Evolutionary conservation across 1,140 invertebrate genomes (phyloP), one percentile per base, ranked within the genome.

Genomic region (Bombus turneri): DNA sequence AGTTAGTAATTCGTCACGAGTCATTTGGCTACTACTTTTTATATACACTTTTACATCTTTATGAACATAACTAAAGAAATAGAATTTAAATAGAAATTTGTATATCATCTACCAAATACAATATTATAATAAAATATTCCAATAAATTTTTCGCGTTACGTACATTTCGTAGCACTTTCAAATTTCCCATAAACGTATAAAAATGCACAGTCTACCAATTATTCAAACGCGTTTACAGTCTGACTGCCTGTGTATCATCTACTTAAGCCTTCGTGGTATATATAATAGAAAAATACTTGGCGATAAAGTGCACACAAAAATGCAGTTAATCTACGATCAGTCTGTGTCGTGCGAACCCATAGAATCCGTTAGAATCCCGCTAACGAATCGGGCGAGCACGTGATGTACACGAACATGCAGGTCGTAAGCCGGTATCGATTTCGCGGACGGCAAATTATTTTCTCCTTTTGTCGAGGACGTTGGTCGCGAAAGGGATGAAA

Each of bases 391-490:
- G 39, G n/a, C 31, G 25, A 15, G 83, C 75, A 78, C 68, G 83
- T 84, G 83, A 85, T 43, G 25, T 72, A 72, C 76, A 62, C 47
- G 47, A n/a, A 68, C 68, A 85, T 59, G 66, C 59, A 39, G 28
- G 10, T 31, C 53, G 68, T 62, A 79, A 28, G 25, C 76, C 12
- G n/a, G 76, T 85, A 85, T 85, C 76, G 83, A 85, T 85, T 80
- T 43, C 68, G 31, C 53, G 53, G n/a, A 34, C 68, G 34, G 83
- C 83, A n/a, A 85, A 86, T 86, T 86, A 81, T 81, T 86, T 86
- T 75, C 69, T 86, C 62, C 69, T 86, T 86, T 86, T 82, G 79
- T 86, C 72, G 84, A 47, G 84, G 59, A 85, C 84, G 78, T 86
- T 47, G 47, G 47, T 47, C 18, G 73, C 62, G 62, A 57, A 41